These are phyloP conservation scores for Plebejus argus DNA, from an alignment of 2,888 invertebrate genomes.

Conservation along the genomic window DNA sequence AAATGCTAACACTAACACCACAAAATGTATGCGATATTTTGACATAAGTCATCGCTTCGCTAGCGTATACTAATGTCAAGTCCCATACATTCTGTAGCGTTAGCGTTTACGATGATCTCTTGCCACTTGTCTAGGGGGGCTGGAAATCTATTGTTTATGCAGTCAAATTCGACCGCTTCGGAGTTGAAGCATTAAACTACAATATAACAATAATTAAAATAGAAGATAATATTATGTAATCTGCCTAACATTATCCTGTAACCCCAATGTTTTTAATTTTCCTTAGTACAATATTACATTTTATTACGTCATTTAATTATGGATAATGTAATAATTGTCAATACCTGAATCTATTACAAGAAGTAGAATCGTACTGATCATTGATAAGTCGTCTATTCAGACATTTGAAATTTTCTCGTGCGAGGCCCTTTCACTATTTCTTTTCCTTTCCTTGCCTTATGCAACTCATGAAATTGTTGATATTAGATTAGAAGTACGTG, in stretches of 20 bases:
- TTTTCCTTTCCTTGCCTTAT: background rate
- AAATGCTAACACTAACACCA: no score
- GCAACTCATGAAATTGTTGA: background rate
- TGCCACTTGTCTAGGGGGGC: no score
- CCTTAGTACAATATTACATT: background rate
- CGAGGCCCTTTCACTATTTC: background rate
- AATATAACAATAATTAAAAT: background rate
- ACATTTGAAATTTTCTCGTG: background rate
- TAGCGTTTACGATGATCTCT: no score
- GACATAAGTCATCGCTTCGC: no score
- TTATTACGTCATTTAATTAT: background rate
- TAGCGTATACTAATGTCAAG: no score
- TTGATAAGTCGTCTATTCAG: background rate
- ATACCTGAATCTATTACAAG: background rate
- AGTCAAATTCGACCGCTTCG: no score
- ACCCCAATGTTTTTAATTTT: background rate
- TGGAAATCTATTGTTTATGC: no score
- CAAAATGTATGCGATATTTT: no score
- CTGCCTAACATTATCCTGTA: background rate
- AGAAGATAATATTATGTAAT: background rate
- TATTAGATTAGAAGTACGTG: background rate
- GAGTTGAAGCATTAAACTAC: no score
- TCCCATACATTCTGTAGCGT: no score
- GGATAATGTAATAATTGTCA: background rate
- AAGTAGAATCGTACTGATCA: background rate